These are phyloP conservation scores for Bugula neritina DNA, from an alignment of 2,888 invertebrate genomes.

Conservation along the genomic window DNA sequence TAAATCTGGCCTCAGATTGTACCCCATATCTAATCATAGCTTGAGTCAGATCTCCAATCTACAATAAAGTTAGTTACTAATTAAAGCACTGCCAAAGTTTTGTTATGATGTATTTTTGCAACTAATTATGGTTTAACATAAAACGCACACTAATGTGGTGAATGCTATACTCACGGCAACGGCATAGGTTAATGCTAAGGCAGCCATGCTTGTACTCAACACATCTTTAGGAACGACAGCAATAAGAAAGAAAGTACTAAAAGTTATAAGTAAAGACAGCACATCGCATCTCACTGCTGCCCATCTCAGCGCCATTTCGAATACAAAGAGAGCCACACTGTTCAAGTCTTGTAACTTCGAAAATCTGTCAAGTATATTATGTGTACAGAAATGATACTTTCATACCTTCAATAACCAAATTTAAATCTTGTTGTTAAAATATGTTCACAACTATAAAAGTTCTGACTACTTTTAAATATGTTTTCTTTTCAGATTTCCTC, in stretches of 20 bases:
- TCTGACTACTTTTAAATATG: too few species aligned
- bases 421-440: too few species aligned
- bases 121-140: too few species aligned
- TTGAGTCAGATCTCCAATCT: neutral
- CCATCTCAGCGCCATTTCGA: neutral
- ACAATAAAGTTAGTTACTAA: too few species aligned
- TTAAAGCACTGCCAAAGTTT: too few species aligned
- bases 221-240: neutral
- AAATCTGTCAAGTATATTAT: too few species aligned
- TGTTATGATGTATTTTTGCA: too few species aligned
- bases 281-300: neutral
- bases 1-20: neutral
- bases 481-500: too few species aligned
- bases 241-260: neutral
- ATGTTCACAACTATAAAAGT: too few species aligned
- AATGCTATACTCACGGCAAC: neutral
- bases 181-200: neutral
- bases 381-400: too few species aligned
- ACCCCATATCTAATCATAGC: neutral
- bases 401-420: too few species aligned
- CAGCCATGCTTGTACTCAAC: neutral
- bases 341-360: neutral
- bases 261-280: neutral
- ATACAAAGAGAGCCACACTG: neutral
- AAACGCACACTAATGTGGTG: too few species aligned